These are phyloP conservation scores for Miniopterus natalensis DNA, from an alignment of 2,113 vertebrate species.

Conservation along the genomic window DNA sequence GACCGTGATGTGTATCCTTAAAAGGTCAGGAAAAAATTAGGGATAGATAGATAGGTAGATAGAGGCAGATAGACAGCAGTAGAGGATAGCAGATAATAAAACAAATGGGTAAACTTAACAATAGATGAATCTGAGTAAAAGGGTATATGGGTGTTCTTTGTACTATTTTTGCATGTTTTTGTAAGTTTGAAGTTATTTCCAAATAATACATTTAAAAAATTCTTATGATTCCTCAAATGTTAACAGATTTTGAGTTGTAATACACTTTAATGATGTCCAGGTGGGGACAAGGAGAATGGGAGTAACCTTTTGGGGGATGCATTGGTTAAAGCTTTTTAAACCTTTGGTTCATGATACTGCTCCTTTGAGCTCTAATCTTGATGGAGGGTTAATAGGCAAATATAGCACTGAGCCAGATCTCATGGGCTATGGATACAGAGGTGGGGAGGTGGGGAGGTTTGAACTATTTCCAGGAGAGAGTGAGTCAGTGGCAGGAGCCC, in stretches of 20 bases:
- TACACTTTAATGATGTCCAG: not conserved
- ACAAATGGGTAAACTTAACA: too few species aligned
- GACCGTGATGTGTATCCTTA: not conserved
- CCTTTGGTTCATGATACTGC: not conserved
- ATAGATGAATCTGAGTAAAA: not conserved
- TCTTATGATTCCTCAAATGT: not conserved
- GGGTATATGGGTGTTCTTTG: not conserved
- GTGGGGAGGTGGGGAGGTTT: not conserved
- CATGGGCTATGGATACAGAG: fast-evolving
- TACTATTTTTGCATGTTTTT: not conserved
- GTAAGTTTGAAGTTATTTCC: slow-evolving; percentile 48
- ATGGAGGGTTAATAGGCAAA: not conserved
- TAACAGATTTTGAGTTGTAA: not conserved
- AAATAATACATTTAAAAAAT: not conserved
- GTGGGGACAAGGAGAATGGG: not conserved
- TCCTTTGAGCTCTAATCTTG: not conserved
- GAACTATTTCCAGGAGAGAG: not conserved
- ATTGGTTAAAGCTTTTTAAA: not conserved
- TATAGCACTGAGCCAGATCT: not conserved
- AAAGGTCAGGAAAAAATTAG: not conserved
- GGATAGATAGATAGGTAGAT: not conserved
- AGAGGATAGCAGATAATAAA: not conserved
- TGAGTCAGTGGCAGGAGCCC: not conserved
- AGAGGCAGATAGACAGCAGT: not conserved
- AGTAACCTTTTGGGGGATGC: not conserved